These are phyloP conservation scores for Himalopsyche phryganea DNA, from an alignment of 1,140 invertebrate genomes.

Conservation along the genomic window DNA sequence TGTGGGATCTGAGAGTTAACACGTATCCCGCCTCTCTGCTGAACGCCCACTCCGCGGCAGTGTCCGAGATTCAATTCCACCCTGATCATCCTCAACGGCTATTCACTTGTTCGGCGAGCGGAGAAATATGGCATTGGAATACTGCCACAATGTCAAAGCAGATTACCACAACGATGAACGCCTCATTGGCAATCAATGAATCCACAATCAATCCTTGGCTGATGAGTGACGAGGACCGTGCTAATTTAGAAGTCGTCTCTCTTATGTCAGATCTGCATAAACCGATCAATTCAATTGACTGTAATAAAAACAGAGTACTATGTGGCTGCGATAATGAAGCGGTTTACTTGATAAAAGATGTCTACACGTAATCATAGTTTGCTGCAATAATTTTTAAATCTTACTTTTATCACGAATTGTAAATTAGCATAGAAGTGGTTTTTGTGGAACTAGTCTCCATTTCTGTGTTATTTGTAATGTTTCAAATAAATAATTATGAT, in stretches of 20 bases:
- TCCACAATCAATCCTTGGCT: constrained; percentile 60
- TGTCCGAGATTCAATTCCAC: constrained; percentile 82
- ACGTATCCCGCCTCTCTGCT: constrained; percentile 76
- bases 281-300: constrained; percentile 75
- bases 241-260: constrained; percentile 66
- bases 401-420: too few species aligned
- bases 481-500: too few species aligned
- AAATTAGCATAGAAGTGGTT: too few species aligned
- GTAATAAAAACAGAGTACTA: constrained; percentile 65
- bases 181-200: constrained; percentile 31
- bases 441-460: too few species aligned
- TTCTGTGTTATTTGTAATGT: too few species aligned
- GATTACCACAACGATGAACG: constrained; percentile 32
- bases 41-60: constrained; percentile 70
- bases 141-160: constrained; percentile 46
- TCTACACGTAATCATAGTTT: constrained; percentile 43
- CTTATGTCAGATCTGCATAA: constrained; percentile 68
- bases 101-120: constrained; percentile 73
- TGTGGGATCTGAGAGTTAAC: constrained; percentile 84
- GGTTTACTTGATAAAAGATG: constrained; percentile 69
- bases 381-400: too few species aligned
- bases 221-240: constrained; percentile 62
- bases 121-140: constrained; percentile 86
- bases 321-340: constrained; percentile 84
- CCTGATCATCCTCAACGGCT: constrained; percentile 76